Base-by-base conservation (phyloP, 2,797 vertebrate genomes). In the Chaetodon trifasciatus region DNA sequence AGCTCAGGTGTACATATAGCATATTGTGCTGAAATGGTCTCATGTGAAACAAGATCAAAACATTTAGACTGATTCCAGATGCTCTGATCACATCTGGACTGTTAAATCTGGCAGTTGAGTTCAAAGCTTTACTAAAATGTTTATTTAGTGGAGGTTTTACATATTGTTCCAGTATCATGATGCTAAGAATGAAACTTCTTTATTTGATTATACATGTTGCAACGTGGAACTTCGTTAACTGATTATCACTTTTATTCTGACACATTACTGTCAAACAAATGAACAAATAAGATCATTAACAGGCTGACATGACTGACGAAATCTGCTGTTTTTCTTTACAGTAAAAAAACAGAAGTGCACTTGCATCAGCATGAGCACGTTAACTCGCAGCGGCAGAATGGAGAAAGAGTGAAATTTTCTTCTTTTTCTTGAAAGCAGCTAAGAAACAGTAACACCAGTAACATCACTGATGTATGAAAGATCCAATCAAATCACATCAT, bases 11-110 rank as follows among this genome's bases (percentile, higher is more conserved):
- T 46, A 37, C 46, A 13, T 58, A 46, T 0, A 8, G 6, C 9
- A 52, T 53, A n/a, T 32, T 44, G 19, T n/a, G 11, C 63, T 62
- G n/a, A 61, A 56, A 40, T 32, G 40, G 8, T 52, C 23, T 73
- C 3, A 2, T 42, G 46, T 37, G 44, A 52, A 39, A 9, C 15
- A 21, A 35, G 7, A 80, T 35, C 37, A 39, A 28, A 64, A 52
- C 32, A 57, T 56, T 46, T 55, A 39, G 21, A 68, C 19, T 39
- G 62, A 74, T 23, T 70, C 53, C 74, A 70, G 65, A 77, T 76
- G 63, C 8, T 65, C 66, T 24, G 24, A 46, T 72, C 65, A 72
- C 64, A 78, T 46, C 63, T 71, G 32, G 49, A 37, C 28, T 19
- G 3, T 35, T 57, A 23, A 60, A 32, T 70, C 35, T 46, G 32